Percentiles rank a stretch among this genome's conserved stretches.
These are phyloP conservation scores for Acrossocheilus fasciatus DNA, from an alignment of 2,797 vertebrate species.

Conservation along the genomic window DNA sequence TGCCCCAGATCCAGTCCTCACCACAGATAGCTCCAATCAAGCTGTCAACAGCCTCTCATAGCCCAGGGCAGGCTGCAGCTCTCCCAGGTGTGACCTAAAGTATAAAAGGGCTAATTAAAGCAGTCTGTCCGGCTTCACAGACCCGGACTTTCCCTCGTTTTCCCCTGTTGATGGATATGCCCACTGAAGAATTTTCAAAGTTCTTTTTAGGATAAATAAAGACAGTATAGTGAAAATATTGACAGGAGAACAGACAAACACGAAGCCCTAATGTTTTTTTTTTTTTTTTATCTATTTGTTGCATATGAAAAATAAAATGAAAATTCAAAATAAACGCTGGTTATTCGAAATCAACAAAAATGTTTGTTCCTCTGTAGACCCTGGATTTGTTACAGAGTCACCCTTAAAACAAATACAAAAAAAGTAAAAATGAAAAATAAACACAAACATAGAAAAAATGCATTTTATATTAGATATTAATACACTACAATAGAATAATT, in stretches of 20 bases:
- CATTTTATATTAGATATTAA: neutral
- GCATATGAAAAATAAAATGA: neutral
- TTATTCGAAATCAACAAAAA: neutral
- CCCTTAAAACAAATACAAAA: neutral
- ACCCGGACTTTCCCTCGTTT: constrained; percentile 58
- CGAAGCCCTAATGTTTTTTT: neutral
- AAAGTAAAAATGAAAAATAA: neutral
- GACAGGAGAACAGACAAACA: neutral
- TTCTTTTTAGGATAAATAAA: constrained; percentile 41
- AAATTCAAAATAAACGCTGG: neutral
- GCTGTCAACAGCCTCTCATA: constrained; percentile 68
- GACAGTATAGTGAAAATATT: constrained; percentile 35
- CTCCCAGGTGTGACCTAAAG: constrained; percentile 63
- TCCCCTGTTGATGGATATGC: constrained; percentile 53
- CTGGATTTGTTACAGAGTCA: neutral
- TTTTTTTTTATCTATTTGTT: neutral
- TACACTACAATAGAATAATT: neutral
- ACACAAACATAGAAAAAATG: neutral
- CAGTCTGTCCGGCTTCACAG: constrained; percentile 44
- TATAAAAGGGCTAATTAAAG: constrained; percentile 61
- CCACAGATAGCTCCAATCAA: constrained; percentile 54
- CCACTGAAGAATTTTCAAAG: constrained; percentile 26
- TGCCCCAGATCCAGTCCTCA: constrained; percentile 18
- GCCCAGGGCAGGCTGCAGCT: constrained; percentile 49
- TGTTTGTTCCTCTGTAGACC: neutral